Percentiles rank a stretch among this genome's conserved stretches.
Evolutionary conservation across 2,113 vertebrate species (phyloP).

Genomic region (Salvator merianae): DNA sequence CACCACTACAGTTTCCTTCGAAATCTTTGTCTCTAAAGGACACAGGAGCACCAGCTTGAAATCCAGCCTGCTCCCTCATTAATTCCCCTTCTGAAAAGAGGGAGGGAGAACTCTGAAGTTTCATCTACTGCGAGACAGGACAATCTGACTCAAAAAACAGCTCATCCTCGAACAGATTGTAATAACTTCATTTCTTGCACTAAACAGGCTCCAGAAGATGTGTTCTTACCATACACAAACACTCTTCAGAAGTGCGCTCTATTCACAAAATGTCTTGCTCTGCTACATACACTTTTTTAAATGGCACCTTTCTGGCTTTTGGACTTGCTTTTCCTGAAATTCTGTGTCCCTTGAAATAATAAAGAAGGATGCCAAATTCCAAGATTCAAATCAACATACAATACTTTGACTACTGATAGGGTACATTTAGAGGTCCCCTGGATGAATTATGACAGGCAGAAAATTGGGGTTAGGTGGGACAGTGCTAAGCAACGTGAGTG

Average conservation of each 20-base stretch:
- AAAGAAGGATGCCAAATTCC: background rate
- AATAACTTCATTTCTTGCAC: background rate
- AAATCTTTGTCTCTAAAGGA: background rate
- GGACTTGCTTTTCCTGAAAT: background rate
- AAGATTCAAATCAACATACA: background rate
- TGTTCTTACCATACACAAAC: background rate
- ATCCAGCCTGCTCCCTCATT: background rate
- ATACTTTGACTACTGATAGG: background rate
- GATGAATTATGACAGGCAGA: background rate
- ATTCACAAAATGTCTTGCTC: background rate
- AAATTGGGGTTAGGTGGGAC: no score
- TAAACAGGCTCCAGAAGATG: background rate
- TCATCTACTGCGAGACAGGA: background rate
- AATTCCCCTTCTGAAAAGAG: background rate
- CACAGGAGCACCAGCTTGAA: background rate
- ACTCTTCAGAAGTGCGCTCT: background rate
- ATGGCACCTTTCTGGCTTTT: background rate
- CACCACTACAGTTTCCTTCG: background rate
- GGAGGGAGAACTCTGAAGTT: background rate
- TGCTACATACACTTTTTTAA: background rate
- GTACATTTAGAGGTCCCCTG: background rate
- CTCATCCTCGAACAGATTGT: background rate
- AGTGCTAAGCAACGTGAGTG: background rate
- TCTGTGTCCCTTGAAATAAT: background rate
- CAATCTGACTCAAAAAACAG: background rate